A percentile compares a stretch with the other conserved stretches of the same genome.
phyloP scores from a whole-genome alignment of 2,888 invertebrate species.

The Limnephilus rhombicus region DNA sequence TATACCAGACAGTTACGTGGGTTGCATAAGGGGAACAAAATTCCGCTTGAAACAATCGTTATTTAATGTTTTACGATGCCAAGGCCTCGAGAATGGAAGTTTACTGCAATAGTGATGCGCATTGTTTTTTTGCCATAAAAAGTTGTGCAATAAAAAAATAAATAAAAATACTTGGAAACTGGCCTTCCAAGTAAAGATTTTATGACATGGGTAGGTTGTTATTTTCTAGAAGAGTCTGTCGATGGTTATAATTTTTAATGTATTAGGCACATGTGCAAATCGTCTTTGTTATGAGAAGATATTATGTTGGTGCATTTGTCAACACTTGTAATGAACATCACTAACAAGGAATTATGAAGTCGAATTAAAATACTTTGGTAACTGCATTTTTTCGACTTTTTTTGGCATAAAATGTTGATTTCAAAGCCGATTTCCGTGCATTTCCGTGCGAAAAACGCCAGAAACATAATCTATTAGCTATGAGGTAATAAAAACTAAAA shows the following conservation, averaged over 20 bases:
- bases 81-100: background rate
- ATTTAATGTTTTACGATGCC: background rate
- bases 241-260: background rate
- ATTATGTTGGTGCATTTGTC: too few relatives aligned
- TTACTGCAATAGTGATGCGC: background rate
- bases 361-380: too few relatives aligned
- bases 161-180: background rate
- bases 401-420: too few relatives aligned
- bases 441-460: too few relatives aligned
- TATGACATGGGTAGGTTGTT: background rate
- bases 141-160: background rate
- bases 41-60: background rate
- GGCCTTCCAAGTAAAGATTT: background rate
- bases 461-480: too few relatives aligned
- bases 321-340: too few relatives aligned
- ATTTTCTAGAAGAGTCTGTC: background rate
- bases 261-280: background rate
- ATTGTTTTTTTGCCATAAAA: background rate
- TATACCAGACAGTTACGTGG: slow-evolving; percentile 12
- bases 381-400: too few relatives aligned
- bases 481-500: too few relatives aligned
- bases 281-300: background rate
- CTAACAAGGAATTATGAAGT: too few relatives aligned
- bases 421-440: too few relatives aligned
- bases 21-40: background rate